Evolutionary conservation across 2,113 vertebrate species (phyloP).

Genomic region (Arvicanthis niloticus): DNA sequence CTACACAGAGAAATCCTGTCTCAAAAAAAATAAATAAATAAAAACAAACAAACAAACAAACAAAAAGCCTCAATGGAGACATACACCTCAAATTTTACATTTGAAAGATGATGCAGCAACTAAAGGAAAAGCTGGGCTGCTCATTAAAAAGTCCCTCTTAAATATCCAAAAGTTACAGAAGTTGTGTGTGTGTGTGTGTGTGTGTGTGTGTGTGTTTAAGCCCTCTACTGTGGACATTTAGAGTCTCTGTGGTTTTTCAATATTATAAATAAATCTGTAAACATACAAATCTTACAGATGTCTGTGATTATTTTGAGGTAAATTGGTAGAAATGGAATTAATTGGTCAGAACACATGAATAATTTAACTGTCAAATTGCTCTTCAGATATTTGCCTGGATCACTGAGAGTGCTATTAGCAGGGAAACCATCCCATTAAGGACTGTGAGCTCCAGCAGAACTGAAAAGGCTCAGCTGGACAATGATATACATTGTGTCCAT

Average conservation of each 20-base stretch:
- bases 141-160: not conserved
- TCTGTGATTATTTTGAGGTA: constrained; percentile 52
- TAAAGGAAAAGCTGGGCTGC: constrained; percentile 1
- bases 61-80: not conserved
- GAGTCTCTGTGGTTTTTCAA: constrained; percentile 2
- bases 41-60: not conserved
- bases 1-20: not conserved
- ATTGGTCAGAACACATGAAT: not conserved
- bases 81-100: constrained; percentile 25
- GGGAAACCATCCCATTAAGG: not conserved
- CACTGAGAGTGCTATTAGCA: not conserved
- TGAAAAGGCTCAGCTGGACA: not conserved
- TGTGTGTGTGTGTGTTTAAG: not conserved
- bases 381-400: constrained; percentile 26
- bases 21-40: not conserved
- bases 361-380: constrained; percentile 35
- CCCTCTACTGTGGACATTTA: constrained; percentile 1
- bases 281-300: constrained; percentile 19
- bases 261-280: constrained; percentile 9
- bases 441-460: not conserved
- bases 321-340: constrained; percentile 53
- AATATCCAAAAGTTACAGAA: not conserved
- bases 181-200: not conserved
- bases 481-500: not conserved
- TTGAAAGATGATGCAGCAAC: constrained; percentile 1